Evolutionary conservation across 2,888 invertebrate genomes (phyloP), one percentile per base, ranked within the genome.

Genomic region (Hyposoter didymator): DNA sequence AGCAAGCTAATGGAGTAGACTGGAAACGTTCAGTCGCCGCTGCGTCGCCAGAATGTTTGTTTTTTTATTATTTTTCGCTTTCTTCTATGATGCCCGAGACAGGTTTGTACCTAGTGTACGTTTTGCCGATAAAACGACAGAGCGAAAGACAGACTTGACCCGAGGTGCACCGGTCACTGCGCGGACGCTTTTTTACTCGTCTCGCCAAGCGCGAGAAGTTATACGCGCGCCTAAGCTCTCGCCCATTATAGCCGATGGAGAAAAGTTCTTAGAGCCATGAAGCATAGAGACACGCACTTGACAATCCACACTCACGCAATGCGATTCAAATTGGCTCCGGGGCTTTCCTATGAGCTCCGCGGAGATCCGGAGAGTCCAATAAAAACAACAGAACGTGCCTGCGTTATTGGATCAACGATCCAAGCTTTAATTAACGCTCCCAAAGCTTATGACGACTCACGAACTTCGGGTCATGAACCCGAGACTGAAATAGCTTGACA

Each of bases 1-100:
- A 90, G 91, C 91, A 90, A 91, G 90, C 90, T 91, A 91, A 91
- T 91, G 90, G 89, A 90, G 88, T 89, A 89, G 90, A 88, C 89
- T 87, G 90, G 64, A 75, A 79, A 70, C 43, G 62, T 75, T 81
- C 32, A 69, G 69, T 75, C 59, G 75, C 32, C 70, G 75, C 75
- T 69, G 70, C 79, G 84, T 70, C 79, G 64, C 75, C 73, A 49
- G 66, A 59, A 39, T 43, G n/a, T 12, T 69, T 75, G 52, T 79
- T 75, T 49, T 67, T 12, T 59, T 32, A 59, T 47, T 35, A 43
- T 7, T 43, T 66, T 8, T 32, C 17, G 17, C 22, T 69, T 78
- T 59, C 67, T 55, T 72, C 70, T 70, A 79, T 79, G 79, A 79
- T 19, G 79, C 10, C 45, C 47, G 70, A 62, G 79, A 79, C 79